Base-by-base conservation (phyloP, 2,888 invertebrate genomes). In the Parthenolecanium corni region DNA sequence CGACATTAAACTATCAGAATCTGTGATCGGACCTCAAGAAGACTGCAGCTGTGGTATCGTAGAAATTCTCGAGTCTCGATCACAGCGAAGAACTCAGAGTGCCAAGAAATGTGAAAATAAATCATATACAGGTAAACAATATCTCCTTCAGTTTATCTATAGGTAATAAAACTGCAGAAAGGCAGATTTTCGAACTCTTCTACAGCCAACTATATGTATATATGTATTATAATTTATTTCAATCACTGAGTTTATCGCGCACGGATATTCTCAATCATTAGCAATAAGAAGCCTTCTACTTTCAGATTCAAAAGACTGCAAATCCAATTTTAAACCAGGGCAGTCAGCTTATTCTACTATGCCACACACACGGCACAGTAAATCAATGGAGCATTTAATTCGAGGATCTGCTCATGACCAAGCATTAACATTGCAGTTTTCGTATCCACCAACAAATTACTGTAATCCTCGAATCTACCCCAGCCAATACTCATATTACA, bases 301-400 rank as follows among this genome's bases (percentile, higher is more conserved):
- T 49, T 21, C 49, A 49, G 49, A 49, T 21, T 18, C 20, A 14
- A 20, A 49, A 49, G 49, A 49, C 21, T 49, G 23, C 49, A 49
- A 49, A 49, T 14, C 31, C 31, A 31, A 31, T 9, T 31, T 31
- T 44, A 20, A 5, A 18, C 46, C 46, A n/a, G 46, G 6, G 9
- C 46, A 44, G 2, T 44, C 46, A 44, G 46, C 20, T 14, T 5
- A 3, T 16, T 11, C 40, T 14, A 20, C 54, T 14, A 2, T 20
- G 20, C 16, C 36, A 42, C 67, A 67, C 42, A 82, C 85, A 0
- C 77, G 87, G 63, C 89, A 89, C 70, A 88, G 88, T 72, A 88
- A 87, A 72, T 88, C 88, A 1, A 73, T 89, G 67, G 89, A 89
- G 73, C 87, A 89, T 69, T 73, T 89, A 52, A 81, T 66, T 66